phyloP scores from a whole-genome alignment of 2,113 vertebrate species.

The Herpailurus yagouaroundi region DNA sequence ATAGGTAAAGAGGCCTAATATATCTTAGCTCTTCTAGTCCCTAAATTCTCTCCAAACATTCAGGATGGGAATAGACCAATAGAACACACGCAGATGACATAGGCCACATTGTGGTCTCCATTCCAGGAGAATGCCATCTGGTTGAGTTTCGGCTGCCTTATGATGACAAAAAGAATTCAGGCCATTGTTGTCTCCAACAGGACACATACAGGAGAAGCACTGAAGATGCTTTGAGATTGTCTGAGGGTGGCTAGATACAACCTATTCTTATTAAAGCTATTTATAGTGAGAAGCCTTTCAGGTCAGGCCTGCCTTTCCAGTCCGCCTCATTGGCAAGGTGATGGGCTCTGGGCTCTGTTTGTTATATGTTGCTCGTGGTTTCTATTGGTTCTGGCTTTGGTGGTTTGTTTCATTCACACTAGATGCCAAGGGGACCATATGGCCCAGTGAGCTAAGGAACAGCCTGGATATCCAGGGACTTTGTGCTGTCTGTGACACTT shows the following conservation, averaged over 20 bases:
- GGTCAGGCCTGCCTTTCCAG: conserved; percentile 3
- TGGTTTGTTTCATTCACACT: not conserved
- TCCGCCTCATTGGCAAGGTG: not conserved
- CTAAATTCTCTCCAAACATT: not conserved
- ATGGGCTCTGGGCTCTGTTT: not conserved
- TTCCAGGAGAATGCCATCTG: not conserved
- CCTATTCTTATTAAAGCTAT: conserved; percentile 7
- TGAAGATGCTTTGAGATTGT: not conserved
- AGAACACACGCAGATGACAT: not conserved
- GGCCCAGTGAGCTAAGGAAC: not conserved
- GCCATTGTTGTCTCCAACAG: not conserved
- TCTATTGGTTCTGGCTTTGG: not conserved
- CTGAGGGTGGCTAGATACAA: not conserved
- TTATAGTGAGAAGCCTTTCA: not conserved
- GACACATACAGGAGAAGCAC: not conserved
- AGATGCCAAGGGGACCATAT: not conserved
- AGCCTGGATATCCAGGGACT: not conserved
- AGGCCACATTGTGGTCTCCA: not conserved
- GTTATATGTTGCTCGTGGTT: not conserved
- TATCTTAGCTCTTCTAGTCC: not conserved
- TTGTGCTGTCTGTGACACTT: not conserved
- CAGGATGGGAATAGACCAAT: not conserved
- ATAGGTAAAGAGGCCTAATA: not conserved
- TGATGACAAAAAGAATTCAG: not conserved
- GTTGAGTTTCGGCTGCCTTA: not conserved